phyloP scores from a whole-genome alignment of 1,140 invertebrate genomes.

The Anastatus disparis region DNA sequence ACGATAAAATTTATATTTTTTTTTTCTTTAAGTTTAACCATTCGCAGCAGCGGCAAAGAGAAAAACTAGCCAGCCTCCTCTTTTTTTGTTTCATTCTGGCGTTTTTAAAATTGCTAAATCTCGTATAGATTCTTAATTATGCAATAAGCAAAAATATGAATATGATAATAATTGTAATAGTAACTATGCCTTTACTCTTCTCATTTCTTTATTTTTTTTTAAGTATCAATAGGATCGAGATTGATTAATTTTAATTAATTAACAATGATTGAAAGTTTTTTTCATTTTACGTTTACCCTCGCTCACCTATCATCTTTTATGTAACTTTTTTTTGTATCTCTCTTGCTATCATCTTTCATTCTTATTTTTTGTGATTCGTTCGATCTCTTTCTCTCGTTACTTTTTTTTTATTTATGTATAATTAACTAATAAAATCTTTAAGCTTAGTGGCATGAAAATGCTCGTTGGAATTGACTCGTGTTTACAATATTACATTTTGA shows the following conservation, averaged over 20 bases:
- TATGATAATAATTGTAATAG: conserved; percentile 65
- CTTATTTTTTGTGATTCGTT: conserved; percentile 14
- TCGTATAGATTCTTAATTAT: conserved; percentile 62
- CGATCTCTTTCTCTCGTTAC: conserved; percentile 13
- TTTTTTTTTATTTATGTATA: conserved; percentile 44
- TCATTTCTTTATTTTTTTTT: conserved; percentile 44
- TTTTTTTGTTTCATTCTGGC: conserved; percentile 35
- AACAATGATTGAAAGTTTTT: conserved; percentile 65
- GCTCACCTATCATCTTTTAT: conserved; percentile 33
- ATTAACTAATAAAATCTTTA: conserved; percentile 61
- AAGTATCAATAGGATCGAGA: conserved; percentile 62
- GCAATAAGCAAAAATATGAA: conserved; percentile 67
- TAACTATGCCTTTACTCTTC: conserved; percentile 55
- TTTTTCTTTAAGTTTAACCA: not conserved
- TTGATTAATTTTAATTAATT: conserved; percentile 60
- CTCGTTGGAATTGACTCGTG: conserved; percentile 67
- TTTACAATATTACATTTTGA: conserved; percentile 59
- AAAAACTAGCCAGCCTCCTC: conserved; percentile 22
- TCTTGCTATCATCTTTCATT: conserved; percentile 37
- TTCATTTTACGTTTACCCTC: conserved; percentile 35
- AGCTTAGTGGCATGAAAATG: conserved; percentile 67
- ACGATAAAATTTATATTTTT: not conserved
- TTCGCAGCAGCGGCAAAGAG: conserved; percentile 8
- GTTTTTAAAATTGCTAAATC: conserved; percentile 54
- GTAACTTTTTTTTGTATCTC: conserved; percentile 38